These are phyloP conservation scores for Argyresthia goedartella DNA, from an alignment of 2,888 invertebrate genomes.

Conservation along the genomic window DNA sequence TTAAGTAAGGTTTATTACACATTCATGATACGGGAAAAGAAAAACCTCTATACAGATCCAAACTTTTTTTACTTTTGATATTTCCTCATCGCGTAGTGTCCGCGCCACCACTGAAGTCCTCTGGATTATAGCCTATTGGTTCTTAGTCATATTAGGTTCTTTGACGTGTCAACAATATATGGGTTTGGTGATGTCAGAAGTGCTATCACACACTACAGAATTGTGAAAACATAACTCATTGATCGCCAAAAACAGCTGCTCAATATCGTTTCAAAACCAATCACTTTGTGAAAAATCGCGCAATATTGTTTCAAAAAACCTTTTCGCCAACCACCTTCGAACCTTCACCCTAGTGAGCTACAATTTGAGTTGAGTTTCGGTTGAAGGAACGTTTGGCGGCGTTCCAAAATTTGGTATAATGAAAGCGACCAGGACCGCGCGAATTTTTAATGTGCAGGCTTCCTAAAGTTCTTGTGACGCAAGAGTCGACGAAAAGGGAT, in stretches of 20 bases:
- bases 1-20: no score
- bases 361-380: neutral
- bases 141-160: no score
- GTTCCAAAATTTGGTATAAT: neutral
- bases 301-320: neutral
- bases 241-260: neutral
- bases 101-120: no score
- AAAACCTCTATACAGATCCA: no score
- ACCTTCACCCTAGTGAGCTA: neutral
- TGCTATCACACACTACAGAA: no score
- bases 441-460: neutral
- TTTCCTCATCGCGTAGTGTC: no score
- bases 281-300: neutral
- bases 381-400: neutral
- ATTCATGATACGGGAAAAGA: no score
- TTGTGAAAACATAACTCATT: neutral
- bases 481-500: neutral
- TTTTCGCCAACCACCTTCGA: neutral
- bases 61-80: no score
- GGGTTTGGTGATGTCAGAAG: no score
- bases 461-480: neutral
- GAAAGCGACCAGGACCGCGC: neutral
- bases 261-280: neutral
- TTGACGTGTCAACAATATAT: no score
- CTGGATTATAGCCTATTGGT: no score